phyloP scores from a whole-genome alignment of 1,140 invertebrate genomes.

The Tenebrio molitor region DNA sequence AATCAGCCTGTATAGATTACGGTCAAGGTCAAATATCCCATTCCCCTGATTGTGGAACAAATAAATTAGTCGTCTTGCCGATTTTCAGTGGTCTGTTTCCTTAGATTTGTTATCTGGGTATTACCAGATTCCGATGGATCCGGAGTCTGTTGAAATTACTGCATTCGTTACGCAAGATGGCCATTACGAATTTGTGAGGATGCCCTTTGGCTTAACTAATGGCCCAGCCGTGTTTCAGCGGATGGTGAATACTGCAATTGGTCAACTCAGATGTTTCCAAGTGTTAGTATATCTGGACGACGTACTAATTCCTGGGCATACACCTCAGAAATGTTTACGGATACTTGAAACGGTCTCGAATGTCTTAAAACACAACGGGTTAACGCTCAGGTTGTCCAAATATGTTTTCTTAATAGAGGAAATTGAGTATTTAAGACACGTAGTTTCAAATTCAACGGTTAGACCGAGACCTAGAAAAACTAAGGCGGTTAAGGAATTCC shows the following conservation, averaged over 20 bases:
- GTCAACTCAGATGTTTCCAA: constrained; percentile 30
- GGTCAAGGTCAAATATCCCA: constrained; percentile 49
- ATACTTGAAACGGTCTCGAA: background rate
- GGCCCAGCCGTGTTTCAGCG: constrained; percentile 66
- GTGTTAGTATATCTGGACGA: constrained; percentile 62
- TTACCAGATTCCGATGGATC: constrained; percentile 65
- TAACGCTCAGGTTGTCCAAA: constrained; percentile 17
- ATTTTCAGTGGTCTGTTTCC: constrained; percentile 57
- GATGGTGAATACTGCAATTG: constrained; percentile 48
- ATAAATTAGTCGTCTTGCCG: constrained; percentile 64
- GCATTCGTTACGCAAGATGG: constrained; percentile 64
- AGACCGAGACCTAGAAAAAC: background rate
- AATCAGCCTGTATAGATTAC: too few species aligned
- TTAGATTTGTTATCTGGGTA: constrained; percentile 67
- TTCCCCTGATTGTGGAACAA: constrained; percentile 61
- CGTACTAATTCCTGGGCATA: constrained; percentile 53
- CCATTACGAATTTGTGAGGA: constrained; percentile 62
- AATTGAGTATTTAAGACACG: constrained; percentile 33
- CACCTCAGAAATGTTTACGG: background rate
- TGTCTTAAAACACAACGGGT: background rate
- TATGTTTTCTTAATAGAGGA: constrained; percentile 8
- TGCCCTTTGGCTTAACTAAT: constrained; percentile 66
- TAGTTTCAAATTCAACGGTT: background rate
- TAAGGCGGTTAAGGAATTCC: constrained; percentile 33
- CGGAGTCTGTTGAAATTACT: constrained; percentile 64